Evolutionary conservation across 2,797 vertebrate species (phyloP), one percentile per base, ranked within the genome.

Genomic region (Anabacerthia variegaticeps): DNA sequence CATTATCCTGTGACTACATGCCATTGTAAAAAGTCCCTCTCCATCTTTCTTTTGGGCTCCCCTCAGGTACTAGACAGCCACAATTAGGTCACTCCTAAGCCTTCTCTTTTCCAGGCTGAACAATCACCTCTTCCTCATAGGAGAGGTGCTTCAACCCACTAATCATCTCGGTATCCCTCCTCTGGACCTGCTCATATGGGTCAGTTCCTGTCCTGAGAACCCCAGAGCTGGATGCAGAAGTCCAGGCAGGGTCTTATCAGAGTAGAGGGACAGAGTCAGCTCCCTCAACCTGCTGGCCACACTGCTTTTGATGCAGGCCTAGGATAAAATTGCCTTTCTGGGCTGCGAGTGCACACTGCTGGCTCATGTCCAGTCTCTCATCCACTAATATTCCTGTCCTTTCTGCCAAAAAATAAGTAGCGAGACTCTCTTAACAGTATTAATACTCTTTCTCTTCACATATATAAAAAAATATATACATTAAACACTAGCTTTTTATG

Each of bases 171-270:
- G 10, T 24, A 17, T 18, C 43, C 49, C 16, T 71, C 8, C 22
- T 34, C 28, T 58, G 23, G 44, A 65, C 17, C 49, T 2, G 0
- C 14, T 23, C 17, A 58, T 55, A 0, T 20, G 63, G 0, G 0
- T 56, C 32, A 30, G 1, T 34, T 39, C 14, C 56, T 3, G 2
- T 58, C 37, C 56, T 43, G 41, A 2, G 61, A 15, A 1, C 0
- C 36, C 32, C 55, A 62, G 22, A n/a, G 26, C 36, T 71, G 65
- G 73, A 7, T 39, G 36, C 65, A 83, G 49, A 44, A 0, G 51
- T 71, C 32, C 72, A 89, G 78, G 28, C 30, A 37, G 43, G n/a
- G 3, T 63, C 43, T 65, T 7, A 68, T 0, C 23, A 61, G 62
- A 23, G 36, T n/a, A 76, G 63, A 76, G 43, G 63, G 13, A 22